Conservation (phyloP, 2,797 vertebrate genomes). For the Lepus oiostolus region DNA sequence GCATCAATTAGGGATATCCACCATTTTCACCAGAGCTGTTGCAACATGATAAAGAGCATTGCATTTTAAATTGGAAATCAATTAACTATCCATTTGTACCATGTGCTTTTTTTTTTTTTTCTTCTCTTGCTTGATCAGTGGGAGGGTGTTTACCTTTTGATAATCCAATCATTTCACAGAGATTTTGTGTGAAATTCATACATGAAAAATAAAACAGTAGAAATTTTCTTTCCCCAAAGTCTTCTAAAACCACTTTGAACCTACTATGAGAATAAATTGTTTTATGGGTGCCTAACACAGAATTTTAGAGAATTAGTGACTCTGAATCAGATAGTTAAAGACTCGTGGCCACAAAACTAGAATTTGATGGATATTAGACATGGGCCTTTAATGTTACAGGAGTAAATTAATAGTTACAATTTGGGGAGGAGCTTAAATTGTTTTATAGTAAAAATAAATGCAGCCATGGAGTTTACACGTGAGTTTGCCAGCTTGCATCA, state of each 20-base stretch:
- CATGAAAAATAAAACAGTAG: slow-evolving; percentile 55
- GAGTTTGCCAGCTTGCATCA: background rate
- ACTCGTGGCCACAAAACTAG: background rate
- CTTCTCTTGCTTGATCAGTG: slow-evolving; percentile 79
- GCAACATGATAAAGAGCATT: slow-evolving; percentile 74
- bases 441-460: background rate
- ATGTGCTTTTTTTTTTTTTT: slow-evolving; percentile 28
- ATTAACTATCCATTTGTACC: slow-evolving; percentile 83
- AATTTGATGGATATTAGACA: background rate
- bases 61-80: slow-evolving; percentile 80
- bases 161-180: slow-evolving; percentile 70
- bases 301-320: background rate
- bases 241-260: slow-evolving; percentile 18
- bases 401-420: background rate
- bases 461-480: background rate
- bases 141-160: slow-evolving; percentile 60
- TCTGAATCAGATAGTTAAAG: background rate
- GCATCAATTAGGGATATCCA: slow-evolving; percentile 79
- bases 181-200: slow-evolving; percentile 66
- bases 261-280: background rate
- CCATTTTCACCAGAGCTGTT: slow-evolving; percentile 85
- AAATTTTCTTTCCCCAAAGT: slow-evolving; percentile 14
- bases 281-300: background rate
- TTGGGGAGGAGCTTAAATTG: background rate
- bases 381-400: background rate